Base-by-base conservation (phyloP, 1,140 invertebrate genomes). In the Lysiphlebus fabarum region DNA sequence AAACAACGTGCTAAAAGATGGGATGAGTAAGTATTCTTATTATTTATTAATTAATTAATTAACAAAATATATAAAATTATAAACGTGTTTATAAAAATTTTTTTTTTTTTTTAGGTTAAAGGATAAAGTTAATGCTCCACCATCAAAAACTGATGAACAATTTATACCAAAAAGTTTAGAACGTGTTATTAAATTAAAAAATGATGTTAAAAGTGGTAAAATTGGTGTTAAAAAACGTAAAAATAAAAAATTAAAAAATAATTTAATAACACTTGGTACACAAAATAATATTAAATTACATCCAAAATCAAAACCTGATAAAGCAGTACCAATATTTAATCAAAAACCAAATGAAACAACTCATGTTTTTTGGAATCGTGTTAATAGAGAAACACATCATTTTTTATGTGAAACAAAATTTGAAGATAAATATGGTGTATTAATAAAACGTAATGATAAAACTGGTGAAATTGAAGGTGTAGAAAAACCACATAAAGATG, bases 51-150 rank as follows among this genome's bases (percentile, higher is more conserved):
- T 14, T 58, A 53, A 4, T 7, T 45, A 40, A 60, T 37, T 45
- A n/a, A 65, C 53, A 7, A 48, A 7, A 54, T 58, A 49, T 36
- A 53, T 48, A 55, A 50, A 55, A 53, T 62, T 60, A 41, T 50
- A 12, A 64, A 45, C 11, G 44, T 36, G 37, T 54, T n/a, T 11
- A 53, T 59, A 40, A 9, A 40, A 36, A 40, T 50, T 7, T 38
- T 58, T 43, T 51, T 53, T 41, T 51, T 14, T 49, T 5, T 42
- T 61, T 65, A 89, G 87, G 67, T 72, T 88, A 65, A 82, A 84
- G 68, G 73, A 76, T 5, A 86, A 87, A 77, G 85, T 87, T 53
- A 87, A 90, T 75, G 81, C 80, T 10, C 83, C 88, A 2, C 87
- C 88, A 5, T 78, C 75, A 43, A 77, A 87, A 67, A 73, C 76